phyloP scores from a whole-genome alignment of 1,140 invertebrate species.

The Diuraphis noxia region DNA sequence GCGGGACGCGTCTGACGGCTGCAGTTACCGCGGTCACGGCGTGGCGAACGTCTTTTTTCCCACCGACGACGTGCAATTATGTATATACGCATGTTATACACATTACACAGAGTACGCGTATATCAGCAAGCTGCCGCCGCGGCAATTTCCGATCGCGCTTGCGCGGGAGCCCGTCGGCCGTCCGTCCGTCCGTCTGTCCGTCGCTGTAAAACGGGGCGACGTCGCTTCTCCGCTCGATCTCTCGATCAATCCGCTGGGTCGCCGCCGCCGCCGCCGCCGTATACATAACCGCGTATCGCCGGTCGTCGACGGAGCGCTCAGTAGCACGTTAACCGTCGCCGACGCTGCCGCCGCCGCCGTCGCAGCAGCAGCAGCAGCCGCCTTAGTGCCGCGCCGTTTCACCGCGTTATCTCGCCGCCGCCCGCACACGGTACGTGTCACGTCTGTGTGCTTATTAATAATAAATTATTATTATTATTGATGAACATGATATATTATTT shows the following conservation, averaged over 20 bases:
- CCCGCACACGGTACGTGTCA: neutral
- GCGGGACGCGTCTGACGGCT: neutral
- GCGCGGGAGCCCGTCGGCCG: neutral
- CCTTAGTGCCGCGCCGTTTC: neutral
- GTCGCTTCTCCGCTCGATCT: slow-evolving; percentile 41
- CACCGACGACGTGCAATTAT: neutral
- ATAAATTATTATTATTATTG: too few species aligned
- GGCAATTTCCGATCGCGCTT: neutral
- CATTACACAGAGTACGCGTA: neutral
- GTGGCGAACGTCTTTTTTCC: neutral
- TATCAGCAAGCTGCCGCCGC: neutral
- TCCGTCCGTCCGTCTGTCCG: neutral
- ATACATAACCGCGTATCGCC: neutral
- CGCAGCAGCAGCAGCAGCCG: neutral
- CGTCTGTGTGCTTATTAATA: neutral
- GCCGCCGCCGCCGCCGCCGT: neutral
- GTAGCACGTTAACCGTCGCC: slow-evolving; percentile 43
- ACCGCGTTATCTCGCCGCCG: neutral
- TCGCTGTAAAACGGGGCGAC: neutral
- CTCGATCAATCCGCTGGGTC: slow-evolving; percentile 49
- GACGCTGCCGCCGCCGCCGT: neutral
- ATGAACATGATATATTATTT: too few species aligned
- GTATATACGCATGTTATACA: neutral
- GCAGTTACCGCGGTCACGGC: neutral
- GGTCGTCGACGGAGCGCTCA: neutral